These are phyloP conservation scores for Unio delphinus DNA, from an alignment of 2,888 invertebrate genomes.

Conservation along the genomic window DNA sequence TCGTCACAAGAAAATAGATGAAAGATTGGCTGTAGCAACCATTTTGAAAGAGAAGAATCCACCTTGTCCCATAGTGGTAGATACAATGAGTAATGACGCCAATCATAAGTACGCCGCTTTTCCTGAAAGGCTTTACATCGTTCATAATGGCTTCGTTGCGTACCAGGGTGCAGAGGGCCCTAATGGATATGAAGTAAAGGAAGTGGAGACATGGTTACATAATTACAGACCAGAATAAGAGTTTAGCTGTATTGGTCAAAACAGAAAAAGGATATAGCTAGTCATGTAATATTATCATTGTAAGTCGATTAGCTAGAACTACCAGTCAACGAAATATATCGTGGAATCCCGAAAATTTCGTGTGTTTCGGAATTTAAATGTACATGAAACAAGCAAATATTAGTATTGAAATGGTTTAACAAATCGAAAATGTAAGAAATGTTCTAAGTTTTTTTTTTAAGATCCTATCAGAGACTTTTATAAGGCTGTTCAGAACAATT, in stretches of 20 bases:
- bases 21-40: conserved; percentile 50
- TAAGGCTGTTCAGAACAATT: no score
- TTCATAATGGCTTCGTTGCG: conserved; percentile 45
- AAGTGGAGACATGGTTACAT: conserved; percentile 53
- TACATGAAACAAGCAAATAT: no score
- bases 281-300: no score
- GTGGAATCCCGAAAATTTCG: no score
- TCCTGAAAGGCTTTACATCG: conserved; percentile 59
- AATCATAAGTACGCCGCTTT: conserved; percentile 52
- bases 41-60: conserved; percentile 25
- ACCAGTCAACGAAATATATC: no score
- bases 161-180: conserved; percentile 57
- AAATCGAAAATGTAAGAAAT: no score
- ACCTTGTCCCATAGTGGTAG: conserved; percentile 48
- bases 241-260: not conserved
- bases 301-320: no score
- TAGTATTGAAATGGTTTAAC: no score
- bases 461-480: no score
- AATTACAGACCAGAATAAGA: conserved; percentile 10
- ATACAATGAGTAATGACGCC: conserved; percentile 53
- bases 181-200: conserved; percentile 42
- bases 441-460: no score
- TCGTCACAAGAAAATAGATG: conserved; percentile 38
- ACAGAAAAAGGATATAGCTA: no score
- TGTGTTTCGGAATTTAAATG: no score